Evolutionary conservation across 2,888 invertebrate genomes (phyloP).

Genomic region (Mimachlamys varia): DNA sequence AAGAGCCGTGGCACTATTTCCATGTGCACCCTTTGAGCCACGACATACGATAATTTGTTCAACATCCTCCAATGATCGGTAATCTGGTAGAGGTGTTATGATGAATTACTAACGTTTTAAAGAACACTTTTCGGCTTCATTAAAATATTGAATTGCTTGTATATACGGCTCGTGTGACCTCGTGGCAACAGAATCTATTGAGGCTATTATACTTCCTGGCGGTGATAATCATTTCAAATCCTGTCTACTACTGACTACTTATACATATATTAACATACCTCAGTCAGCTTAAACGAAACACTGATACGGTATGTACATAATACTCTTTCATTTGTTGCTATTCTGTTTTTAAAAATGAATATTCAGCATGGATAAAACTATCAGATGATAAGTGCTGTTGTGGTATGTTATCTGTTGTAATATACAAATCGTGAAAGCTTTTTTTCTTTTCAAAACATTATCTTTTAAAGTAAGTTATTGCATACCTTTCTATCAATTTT

Average conservation of each 20-base stretch:
- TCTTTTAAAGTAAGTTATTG: too few relatives aligned
- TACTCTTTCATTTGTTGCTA: not conserved
- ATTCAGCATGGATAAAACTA: not conserved
- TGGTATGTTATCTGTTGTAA: not conserved
- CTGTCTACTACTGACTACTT: not conserved
- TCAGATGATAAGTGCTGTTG: not conserved
- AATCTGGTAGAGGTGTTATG: not conserved
- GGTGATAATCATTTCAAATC: slow-evolving; percentile 17
- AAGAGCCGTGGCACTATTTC: not conserved
- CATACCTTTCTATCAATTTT: too few relatives aligned
- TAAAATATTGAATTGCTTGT: slow-evolving; percentile 34
- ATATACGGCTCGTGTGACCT: not conserved
- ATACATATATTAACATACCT: not conserved
- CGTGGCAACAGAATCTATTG: not conserved
- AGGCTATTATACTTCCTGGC: not conserved
- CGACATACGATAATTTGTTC: slow-evolving; percentile 14
- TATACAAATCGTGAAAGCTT: too few relatives aligned
- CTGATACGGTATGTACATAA: not conserved
- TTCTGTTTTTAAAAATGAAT: not conserved
- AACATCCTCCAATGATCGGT: not conserved
- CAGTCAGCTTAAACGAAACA: not conserved
- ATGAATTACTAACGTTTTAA: not conserved
- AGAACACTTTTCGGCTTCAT: slow-evolving; percentile 18
- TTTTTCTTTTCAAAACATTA: too few relatives aligned
- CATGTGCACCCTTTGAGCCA: not conserved